Percentiles rank a stretch among this genome's conserved stretches.
These are phyloP conservation scores for Rousettus leschenaultii DNA, from an alignment of 2,113 vertebrate genomes.

Conservation along the genomic window DNA sequence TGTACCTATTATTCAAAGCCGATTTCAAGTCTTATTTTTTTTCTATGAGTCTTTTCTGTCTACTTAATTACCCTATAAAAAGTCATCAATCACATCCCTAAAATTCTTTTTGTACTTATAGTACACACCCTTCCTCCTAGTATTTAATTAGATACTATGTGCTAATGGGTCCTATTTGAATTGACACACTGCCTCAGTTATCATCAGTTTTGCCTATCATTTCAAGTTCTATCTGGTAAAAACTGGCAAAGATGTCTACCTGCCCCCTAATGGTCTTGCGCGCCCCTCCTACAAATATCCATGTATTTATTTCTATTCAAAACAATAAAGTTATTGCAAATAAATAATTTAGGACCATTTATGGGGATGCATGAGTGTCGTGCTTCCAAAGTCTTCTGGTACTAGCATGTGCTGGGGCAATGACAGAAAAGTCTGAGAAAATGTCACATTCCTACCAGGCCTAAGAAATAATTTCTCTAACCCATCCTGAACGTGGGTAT, in stretches of 20 bases:
- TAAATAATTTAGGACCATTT: not conserved
- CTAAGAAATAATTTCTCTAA: not conserved
- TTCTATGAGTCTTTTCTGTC: not conserved
- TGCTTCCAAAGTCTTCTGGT: not conserved
- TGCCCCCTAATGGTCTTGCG: not conserved
- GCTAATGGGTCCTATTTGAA: not conserved
- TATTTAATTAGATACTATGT: not conserved
- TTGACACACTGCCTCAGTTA: not conserved
- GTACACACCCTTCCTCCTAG: not conserved
- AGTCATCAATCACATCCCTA: not conserved
- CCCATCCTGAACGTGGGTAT: not conserved
- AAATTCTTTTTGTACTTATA: not conserved
- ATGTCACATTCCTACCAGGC: not conserved
- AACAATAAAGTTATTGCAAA: not conserved
- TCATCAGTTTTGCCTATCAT: not conserved
- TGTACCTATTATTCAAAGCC: not conserved
- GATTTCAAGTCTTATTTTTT: not conserved
- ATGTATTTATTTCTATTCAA: not conserved
- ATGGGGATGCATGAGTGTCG: rapidly evolving
- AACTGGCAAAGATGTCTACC: not conserved
- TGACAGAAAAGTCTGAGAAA: not conserved
- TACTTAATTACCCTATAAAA: not conserved
- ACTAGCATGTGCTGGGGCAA: not conserved
- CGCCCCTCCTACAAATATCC: not conserved
- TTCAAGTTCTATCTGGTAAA: not conserved